These are phyloP conservation scores for Brachypodius melanocephalos DNA, from an alignment of 2,113 vertebrate genomes.

Conservation along the genomic window DNA sequence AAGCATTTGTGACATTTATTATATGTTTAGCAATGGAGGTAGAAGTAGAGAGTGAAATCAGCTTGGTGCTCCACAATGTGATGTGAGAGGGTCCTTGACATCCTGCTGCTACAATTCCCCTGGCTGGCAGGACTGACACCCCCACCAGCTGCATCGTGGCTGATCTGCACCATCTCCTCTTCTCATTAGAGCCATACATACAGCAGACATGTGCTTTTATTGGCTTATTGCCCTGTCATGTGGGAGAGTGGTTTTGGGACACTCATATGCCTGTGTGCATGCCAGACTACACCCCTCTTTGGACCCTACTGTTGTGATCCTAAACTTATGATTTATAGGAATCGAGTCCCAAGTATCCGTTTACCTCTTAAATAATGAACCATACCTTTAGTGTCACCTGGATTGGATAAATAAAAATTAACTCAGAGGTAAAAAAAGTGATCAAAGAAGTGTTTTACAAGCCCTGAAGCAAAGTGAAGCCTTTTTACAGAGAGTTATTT, in stretches of 20 bases:
- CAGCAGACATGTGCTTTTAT: neutral
- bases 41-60: neutral
- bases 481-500: neutral
- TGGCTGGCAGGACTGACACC: neutral
- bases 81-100: neutral
- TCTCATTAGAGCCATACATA: neutral
- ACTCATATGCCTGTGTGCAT: neutral
- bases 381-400: neutral
- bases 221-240: neutral
- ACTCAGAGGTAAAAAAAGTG: neutral
- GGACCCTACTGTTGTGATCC: neutral
- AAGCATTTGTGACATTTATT: neutral
- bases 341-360: neutral
- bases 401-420: neutral
- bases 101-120: neutral
- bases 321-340: neutral
- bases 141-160: neutral
- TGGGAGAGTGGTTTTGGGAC: neutral
- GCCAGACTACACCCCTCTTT: neutral
- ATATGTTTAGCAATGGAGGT: neutral
- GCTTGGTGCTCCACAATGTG: rapidly evolving
- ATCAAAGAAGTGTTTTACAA: neutral
- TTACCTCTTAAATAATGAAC: neutral
- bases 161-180: neutral
- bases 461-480: neutral